Percentiles rank a stretch among this genome's conserved stretches.
These are phyloP conservation scores for Tetramorium parvispinum DNA, from an alignment of 1,140 invertebrate species.

Conservation along the genomic window DNA sequence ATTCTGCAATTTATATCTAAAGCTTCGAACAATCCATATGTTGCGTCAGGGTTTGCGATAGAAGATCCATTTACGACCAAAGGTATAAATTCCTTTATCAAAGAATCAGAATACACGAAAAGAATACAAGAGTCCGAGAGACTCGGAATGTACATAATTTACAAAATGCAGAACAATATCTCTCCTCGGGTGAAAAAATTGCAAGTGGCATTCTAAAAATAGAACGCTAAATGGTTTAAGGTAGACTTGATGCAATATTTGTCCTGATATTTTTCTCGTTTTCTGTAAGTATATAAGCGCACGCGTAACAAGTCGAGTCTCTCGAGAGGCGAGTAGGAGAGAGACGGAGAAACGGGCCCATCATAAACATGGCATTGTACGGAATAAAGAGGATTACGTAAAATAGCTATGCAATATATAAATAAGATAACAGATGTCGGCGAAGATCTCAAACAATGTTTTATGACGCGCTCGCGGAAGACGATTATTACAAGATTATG, in stretches of 20 bases:
- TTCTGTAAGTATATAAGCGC: neutral
- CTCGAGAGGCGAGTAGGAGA: neutral
- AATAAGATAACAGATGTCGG: slow-evolving; percentile 36
- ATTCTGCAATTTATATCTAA: too few species aligned
- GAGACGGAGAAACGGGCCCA: neutral
- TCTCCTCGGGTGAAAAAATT: neutral
- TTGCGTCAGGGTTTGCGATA: too few species aligned
- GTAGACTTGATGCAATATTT: neutral
- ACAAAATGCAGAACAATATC: too few species aligned
- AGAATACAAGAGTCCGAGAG: too few species aligned
- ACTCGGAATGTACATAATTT: too few species aligned
- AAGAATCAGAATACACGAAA: too few species aligned
- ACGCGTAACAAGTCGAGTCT: neutral
- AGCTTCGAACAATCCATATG: too few species aligned
- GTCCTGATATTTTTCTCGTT: neutral
- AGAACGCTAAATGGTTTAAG: neutral
- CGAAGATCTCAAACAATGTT: slow-evolving; percentile 15
- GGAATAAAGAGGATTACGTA: slow-evolving; percentile 16
- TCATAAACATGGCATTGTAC: slow-evolving; percentile 2
- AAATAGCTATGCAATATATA: slow-evolving; percentile 22
- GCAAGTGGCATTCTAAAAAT: neutral
- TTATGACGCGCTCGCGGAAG: slow-evolving; percentile 7
- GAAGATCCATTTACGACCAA: too few species aligned
- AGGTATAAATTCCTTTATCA: too few species aligned
- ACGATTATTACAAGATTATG: neutral